Base-by-base conservation (phyloP, 2,888 invertebrate species). In the Bugula neritina region DNA sequence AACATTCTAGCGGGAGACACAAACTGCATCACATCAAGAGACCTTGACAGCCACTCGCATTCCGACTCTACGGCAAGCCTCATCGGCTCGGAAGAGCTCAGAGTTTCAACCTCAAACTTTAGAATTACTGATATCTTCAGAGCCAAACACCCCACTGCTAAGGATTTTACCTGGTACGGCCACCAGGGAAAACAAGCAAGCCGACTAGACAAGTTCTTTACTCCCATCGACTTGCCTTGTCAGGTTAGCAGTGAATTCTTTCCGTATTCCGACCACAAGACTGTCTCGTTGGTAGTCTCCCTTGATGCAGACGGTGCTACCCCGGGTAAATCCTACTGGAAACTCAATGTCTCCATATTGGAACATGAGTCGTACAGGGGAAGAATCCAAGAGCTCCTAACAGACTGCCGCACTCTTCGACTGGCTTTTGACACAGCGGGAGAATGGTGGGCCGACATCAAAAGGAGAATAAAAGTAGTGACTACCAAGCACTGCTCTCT, bases 21-120 rank as follows among this genome's bases (percentile, higher is more conserved):
- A 5, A 57, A 57, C 57, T 57, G 57, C 57, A 23, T 57, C 57
- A 23, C 5, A n/a, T 57, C 57, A 27, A 10, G 57, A 57, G 57
- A 5, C 23, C 23, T 57, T 10, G 57, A 57, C 57, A 57, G 13
- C 23, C 23, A 5, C 5, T 17, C 5, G 13, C 57, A 57, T 27
- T 57, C 57, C 23, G 23, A 10, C 3, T 13, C 3, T 13, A 3
- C 5, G 23, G 23, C 10, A 23, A 3, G 5, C 23, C 23, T 3
- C 5, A 3, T 57, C 23, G 5, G 57, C 13, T 5, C n/a, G n/a
- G n/a, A n/a, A n/a, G n/a, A n/a, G n/a, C n/a, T n/a, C n/a, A n/a
- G n/a, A n/a, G n/a, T n/a, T n/a, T n/a, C n/a, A n/a, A n/a, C n/a
- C n/a, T n/a, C n/a, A n/a, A n/a, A n/a, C n/a, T n/a, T n/a, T n/a